Percentiles rank a stretch among this genome's conserved stretches.
Conservation (phyloP, 2,888 invertebrate species). For the Magallana nippona region DNA sequence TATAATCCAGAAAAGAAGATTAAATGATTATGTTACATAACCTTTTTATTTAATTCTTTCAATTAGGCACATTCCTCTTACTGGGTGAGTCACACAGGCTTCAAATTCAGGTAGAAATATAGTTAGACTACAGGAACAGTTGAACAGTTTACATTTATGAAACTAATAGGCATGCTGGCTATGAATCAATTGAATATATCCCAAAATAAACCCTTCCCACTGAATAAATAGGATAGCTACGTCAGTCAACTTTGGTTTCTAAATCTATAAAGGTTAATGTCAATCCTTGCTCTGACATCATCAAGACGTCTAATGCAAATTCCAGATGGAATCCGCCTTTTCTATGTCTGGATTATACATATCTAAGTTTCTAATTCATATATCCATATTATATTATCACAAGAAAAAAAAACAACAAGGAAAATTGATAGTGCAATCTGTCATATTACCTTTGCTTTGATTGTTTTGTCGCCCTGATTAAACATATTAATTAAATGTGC, state of each 20-base stretch:
- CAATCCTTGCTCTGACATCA: background rate
- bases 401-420: background rate
- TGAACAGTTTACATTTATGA: too few species aligned
- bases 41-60: too few species aligned
- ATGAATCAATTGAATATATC: too few species aligned
- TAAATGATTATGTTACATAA: too few species aligned
- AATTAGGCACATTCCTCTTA: too few species aligned
- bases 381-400: background rate
- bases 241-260: background rate
- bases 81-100: too few species aligned
- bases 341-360: background rate
- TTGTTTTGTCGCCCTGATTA: constrained; percentile 28
- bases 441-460: constrained; percentile 32
- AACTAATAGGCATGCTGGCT: too few species aligned
- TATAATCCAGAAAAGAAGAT: too few species aligned
- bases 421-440: constrained; percentile 24
- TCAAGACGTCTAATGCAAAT: background rate
- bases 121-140: too few species aligned
- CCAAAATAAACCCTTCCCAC: too few species aligned
- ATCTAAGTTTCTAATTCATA: background rate
- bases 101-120: too few species aligned
- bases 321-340: background rate
- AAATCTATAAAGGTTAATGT: background rate
- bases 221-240: too few species aligned
- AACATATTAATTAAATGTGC: background rate